phyloP scores from a whole-genome alignment of 2,888 invertebrate species.

The Ochropacha duplaris region DNA sequence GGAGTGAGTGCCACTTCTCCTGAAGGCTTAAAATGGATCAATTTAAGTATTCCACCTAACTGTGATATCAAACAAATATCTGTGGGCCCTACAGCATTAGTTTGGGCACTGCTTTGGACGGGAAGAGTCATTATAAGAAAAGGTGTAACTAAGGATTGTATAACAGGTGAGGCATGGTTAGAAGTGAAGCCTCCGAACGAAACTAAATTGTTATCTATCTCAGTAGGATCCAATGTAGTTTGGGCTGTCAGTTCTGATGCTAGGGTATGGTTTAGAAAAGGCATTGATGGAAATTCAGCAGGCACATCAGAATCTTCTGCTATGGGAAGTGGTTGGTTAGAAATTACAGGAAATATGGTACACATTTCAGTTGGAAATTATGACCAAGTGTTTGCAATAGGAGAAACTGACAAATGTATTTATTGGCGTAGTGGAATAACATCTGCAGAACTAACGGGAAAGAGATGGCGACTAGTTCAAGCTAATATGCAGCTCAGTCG shows the following conservation, averaged over 20 bases:
- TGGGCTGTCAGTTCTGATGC: conserved; percentile 93
- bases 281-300: conserved; percentile 86
- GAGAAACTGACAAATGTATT: conserved; percentile 90
- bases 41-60: conserved; percentile 88
- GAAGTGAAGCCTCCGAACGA: conserved; percentile 89
- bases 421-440: conserved; percentile 91
- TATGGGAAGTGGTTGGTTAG: conserved; percentile 93
- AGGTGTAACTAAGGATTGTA: conserved; percentile 91
- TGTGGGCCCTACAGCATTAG: conserved; percentile 92
- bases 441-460: conserved; percentile 90
- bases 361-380: conserved; percentile 92
- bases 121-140: conserved; percentile 92
- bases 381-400: conserved; percentile 95
- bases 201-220: conserved; percentile 88
- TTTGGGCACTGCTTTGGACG: conserved; percentile 94
- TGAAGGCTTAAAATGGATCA: conserved; percentile 94
- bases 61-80: conserved; percentile 93
- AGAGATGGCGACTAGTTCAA: conserved; percentile 92
- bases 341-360: conserved; percentile 93
- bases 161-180: conserved; percentile 89
- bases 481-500: conserved; percentile 92
- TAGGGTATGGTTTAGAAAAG: conserved; percentile 93
- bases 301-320: conserved; percentile 90
- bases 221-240: conserved; percentile 90
- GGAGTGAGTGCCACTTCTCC: conserved; percentile 92